Evolutionary conservation across 2,113 vertebrate species (phyloP), one percentile per base, ranked within the genome.

Genomic region (Myrmecophaga tridactyla): DNA sequence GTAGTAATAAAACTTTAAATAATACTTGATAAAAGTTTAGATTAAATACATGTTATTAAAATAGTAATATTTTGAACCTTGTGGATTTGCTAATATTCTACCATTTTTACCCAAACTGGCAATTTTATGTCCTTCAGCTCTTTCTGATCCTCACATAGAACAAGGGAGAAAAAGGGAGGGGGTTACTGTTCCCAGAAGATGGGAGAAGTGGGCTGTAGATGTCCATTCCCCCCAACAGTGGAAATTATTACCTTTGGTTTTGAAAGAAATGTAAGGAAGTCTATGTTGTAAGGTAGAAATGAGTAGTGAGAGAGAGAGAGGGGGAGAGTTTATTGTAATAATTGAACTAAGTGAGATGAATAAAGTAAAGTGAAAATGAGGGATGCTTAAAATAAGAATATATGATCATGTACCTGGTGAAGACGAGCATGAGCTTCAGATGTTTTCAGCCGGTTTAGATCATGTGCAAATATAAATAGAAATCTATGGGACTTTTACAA

Each of bases 271-370:
- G 4, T 11, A 76, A 6, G 23, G 29, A 46, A 77, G 2, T 18
- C 15, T 7, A 4, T 27, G 29, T 10, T 23, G 56, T 53, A 20
- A 84, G 31, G 27, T 3, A 36, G 39, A 58, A 41, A 14, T 25
- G 4, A 31, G 31, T 3, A 29, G 41, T 18, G 27, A 0, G 1
- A 29, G 6, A 25, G 20, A 0, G 7, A 31, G 20, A 3, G 29
- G 51, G 39, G 76, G n/a, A 20, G 4, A 39, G 60, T 62, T 70
- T 5, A 56, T 13, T 25, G 4, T 51, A 81, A 25, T 34, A 39
- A 62, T 31, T 58, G 15, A 17, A 34, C 72, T 46, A 2, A 25
- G 20, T 31, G 4, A 78, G 75, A 46, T 69, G 70, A 53, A 62
- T 56, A 39, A 29, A 78, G 17, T 46, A 51, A 29, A 60, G 43